These are phyloP conservation scores for Eunapius fragilis DNA, from an alignment of 37 sponge, comb jelly and placozoan species.

Conservation along the genomic window DNA sequence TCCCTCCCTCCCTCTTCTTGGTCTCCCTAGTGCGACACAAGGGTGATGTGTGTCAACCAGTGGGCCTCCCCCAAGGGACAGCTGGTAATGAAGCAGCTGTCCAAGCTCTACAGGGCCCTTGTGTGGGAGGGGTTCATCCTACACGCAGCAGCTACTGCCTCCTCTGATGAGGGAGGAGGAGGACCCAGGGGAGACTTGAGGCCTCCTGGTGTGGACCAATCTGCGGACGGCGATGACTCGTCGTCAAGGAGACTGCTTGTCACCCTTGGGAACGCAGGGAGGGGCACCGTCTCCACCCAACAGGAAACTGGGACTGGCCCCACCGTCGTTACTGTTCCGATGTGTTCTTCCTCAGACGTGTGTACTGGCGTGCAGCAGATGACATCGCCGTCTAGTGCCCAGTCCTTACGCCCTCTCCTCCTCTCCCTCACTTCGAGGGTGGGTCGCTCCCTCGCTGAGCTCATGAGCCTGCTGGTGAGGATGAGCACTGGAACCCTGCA, in stretches of 20 bases:
- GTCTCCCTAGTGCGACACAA: constrained; percentile 45
- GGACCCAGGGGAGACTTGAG: not conserved
- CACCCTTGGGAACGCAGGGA: not conserved
- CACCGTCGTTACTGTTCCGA: not conserved
- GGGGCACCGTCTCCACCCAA: not conserved
- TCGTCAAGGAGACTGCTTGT: not conserved
- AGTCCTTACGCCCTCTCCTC: constrained; percentile 38
- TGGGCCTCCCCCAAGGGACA: constrained; percentile 51
- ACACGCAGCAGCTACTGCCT: constrained; percentile 63
- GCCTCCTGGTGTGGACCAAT: no score
- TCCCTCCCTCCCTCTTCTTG: constrained; percentile 11
- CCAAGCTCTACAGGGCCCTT: constrained; percentile 75
- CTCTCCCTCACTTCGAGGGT: constrained; percentile 71
- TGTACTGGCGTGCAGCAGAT: no score
- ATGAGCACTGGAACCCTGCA: constrained; percentile 60
- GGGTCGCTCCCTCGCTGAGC: constrained; percentile 73
- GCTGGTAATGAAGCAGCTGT: constrained; percentile 64
- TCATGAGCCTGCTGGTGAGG: constrained; percentile 73
- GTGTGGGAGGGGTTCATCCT: constrained; percentile 84
- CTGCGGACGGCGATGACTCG: no score
- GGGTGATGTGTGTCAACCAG: constrained; percentile 54
- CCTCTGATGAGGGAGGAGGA: constrained; percentile 28
- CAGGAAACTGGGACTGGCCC: no score
- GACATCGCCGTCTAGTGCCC: not conserved
- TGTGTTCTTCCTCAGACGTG: no score